Evolutionary conservation across 2,113 vertebrate species (phyloP).

Genomic region (Chamaetylas fuelleborni): DNA sequence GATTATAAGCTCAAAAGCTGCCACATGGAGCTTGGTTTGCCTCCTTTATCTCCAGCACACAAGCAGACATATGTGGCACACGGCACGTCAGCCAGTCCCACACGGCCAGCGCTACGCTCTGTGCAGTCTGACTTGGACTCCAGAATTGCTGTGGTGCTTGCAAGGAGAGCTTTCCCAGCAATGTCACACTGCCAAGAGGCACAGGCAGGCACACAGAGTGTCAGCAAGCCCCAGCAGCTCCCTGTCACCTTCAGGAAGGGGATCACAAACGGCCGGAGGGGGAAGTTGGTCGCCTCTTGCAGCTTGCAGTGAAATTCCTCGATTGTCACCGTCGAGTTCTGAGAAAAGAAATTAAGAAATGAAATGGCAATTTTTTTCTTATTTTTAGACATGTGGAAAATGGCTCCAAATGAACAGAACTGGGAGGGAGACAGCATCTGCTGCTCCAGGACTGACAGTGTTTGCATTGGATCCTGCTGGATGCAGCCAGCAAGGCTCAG

Average conservation of each 20-base stretch:
- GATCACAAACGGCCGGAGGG: constrained; percentile 95
- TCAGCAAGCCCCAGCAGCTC: background rate
- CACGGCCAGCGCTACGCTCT: background rate
- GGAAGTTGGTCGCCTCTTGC: constrained; percentile 98
- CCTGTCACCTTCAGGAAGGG: constrained; percentile 94
- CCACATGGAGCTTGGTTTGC: background rate
- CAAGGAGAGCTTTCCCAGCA: background rate
- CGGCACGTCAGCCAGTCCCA: background rate
- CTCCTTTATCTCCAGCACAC: background rate
- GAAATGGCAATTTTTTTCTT: constrained; percentile 8
- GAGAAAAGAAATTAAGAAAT: constrained; percentile 55
- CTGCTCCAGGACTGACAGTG: background rate
- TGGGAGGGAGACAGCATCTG: constrained; percentile 16
- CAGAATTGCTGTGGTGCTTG: background rate
- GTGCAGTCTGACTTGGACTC: background rate
- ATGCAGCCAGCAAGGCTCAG: background rate
- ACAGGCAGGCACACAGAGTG: rapidly evolving
- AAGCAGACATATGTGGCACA: background rate
- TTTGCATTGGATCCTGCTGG: background rate
- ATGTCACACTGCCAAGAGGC: background rate
- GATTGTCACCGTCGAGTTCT: constrained; percentile 98
- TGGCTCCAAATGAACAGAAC: background rate
- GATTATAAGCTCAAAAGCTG: background rate
- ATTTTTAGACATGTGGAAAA: background rate
- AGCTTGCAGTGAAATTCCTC: constrained; percentile 98